These are phyloP conservation scores for Sebastes itinus DNA, from an alignment of 2,797 vertebrate genomes.

Conservation along the genomic window DNA sequence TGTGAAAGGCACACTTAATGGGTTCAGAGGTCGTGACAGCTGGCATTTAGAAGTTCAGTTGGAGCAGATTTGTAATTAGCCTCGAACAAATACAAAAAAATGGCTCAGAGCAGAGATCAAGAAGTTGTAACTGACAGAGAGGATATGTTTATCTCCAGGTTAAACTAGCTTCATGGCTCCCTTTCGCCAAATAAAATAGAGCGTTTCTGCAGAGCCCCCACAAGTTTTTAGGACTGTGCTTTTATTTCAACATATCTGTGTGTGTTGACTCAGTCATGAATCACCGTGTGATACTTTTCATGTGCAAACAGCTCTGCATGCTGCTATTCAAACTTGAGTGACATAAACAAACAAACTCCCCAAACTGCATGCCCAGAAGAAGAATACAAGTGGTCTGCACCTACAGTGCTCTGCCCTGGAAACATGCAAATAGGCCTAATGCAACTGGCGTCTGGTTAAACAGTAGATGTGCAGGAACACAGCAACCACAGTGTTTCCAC, in stretches of 20 bases:
- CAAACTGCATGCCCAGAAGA: not conserved
- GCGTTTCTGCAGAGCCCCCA: not conserved
- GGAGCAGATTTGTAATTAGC: conserved; percentile 79
- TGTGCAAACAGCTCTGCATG: conserved; percentile 1
- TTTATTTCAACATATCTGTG: not conserved
- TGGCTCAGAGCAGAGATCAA: conserved; percentile 42
- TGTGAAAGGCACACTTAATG: conserved; percentile 82
- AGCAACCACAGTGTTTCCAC: conserved; percentile 9
- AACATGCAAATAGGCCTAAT: not conserved
- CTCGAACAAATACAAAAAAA: conserved; percentile 69
- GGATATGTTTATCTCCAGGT: conserved; percentile 8
- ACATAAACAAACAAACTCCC: not conserved
- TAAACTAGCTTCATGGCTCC: not conserved
- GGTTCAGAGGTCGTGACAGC: conserved; percentile 79
- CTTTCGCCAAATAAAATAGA: not conserved
- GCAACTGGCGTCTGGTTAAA: not conserved
- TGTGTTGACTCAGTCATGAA: conserved; percentile 1
- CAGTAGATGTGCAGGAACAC: not conserved
- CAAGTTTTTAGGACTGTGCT: not conserved
- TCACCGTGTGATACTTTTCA: not conserved
- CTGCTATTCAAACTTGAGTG: conserved; percentile 2
- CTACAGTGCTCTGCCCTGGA: not conserved
- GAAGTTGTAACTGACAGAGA: conserved; percentile 48
- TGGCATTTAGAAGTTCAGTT: conserved; percentile 78
- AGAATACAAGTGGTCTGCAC: not conserved